These are phyloP conservation scores for Hemithea aestivaria DNA, from an alignment of 2,888 invertebrate species.

Conservation along the genomic window DNA sequence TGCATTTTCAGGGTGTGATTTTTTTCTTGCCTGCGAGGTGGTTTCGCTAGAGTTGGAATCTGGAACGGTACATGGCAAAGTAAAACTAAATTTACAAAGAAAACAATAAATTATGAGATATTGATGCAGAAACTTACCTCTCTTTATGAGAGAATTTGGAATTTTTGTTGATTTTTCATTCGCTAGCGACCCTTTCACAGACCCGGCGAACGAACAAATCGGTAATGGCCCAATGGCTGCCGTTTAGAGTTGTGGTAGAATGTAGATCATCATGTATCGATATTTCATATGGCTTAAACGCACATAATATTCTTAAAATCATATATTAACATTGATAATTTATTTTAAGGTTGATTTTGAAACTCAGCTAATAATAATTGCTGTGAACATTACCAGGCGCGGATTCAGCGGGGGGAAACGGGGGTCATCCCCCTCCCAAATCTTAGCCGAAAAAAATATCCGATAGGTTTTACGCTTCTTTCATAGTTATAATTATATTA, in stretches of 20 bases:
- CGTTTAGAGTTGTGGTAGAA: conserved; percentile 11
- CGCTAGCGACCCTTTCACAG: conserved; percentile 58
- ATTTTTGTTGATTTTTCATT: conserved; percentile 57
- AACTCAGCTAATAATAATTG: too few species aligned
- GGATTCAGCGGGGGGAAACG: too few species aligned
- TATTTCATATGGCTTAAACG: too few species aligned
- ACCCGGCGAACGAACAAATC: conserved; percentile 83
- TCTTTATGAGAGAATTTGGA: conserved; percentile 71
- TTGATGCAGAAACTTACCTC: conserved; percentile 55
- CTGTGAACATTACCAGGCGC: too few species aligned
- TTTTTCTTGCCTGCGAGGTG: conserved; percentile 52
- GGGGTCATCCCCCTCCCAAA: too few species aligned
- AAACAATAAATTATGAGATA: conserved; percentile 3
- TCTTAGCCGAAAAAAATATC: too few species aligned
- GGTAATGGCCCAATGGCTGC: conserved; percentile 78
- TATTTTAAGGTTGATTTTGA: too few species aligned
- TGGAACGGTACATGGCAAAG: conserved; percentile 44
- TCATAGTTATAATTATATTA: too few species aligned
- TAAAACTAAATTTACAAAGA: not conserved
- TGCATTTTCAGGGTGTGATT: conserved; percentile 57
- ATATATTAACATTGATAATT: too few species aligned
- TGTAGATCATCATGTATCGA: too few species aligned
- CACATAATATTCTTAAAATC: too few species aligned
- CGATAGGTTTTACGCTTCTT: too few species aligned
- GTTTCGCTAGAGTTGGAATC: conserved; percentile 63